Conservation (phyloP, 2,113 vertebrate species). For the Nerophis ophidion region DNA sequence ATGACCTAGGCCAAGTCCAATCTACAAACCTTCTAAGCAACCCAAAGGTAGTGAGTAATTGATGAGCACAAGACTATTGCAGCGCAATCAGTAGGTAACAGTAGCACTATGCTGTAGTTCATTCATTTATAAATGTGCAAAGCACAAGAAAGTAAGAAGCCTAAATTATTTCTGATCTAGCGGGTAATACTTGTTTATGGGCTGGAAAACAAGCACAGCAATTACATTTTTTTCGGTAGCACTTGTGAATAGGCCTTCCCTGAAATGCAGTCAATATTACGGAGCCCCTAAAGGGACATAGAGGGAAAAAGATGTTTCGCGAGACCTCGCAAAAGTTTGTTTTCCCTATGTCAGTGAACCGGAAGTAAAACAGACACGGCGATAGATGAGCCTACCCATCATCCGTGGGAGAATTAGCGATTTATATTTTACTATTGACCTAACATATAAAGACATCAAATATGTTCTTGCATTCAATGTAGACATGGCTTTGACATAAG, state of each 20-base stretch:
- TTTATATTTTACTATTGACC: too few relatives aligned
- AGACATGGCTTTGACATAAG: too few relatives aligned
- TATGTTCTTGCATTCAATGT: too few relatives aligned
- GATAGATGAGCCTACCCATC: too few relatives aligned
- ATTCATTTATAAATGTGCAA: conserved; percentile 51
- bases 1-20: conserved; percentile 59
- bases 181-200: conserved; percentile 42
- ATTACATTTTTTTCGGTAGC: conserved; percentile 61
- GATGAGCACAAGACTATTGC: conserved; percentile 67
- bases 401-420: too few relatives aligned
- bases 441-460: too few relatives aligned
- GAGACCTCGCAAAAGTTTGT: too few relatives aligned
- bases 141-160: conserved; percentile 63
- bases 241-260: conserved; percentile 62
- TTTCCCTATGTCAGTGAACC: too few relatives aligned
- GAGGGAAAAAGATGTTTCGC: too few relatives aligned
- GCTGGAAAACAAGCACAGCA: conserved; percentile 41
- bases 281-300: too few relatives aligned
- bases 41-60: conserved; percentile 68
- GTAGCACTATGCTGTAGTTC: conserved; percentile 57
- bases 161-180: conserved; percentile 63
- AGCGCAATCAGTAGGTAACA: conserved; percentile 60
- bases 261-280: conserved; percentile 50
- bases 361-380: too few relatives aligned
- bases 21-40: conserved; percentile 51